Conservation (phyloP, 2,888 invertebrate genomes). For the Blera fallax region DNA sequence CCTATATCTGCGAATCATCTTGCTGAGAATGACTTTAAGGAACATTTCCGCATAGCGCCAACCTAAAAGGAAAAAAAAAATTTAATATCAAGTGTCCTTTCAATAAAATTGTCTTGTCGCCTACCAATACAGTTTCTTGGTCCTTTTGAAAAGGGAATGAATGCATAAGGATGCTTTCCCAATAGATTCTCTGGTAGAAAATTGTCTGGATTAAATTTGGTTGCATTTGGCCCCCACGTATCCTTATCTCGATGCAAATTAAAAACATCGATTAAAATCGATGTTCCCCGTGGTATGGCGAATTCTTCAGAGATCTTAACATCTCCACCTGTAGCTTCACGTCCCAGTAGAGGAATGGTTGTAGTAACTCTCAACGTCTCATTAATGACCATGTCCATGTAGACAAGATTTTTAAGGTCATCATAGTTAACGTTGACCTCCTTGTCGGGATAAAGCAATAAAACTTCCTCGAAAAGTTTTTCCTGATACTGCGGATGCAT, state of each 20-base stretch:
- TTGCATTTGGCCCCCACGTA: conserved; percentile 75
- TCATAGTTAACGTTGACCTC: conserved; percentile 58
- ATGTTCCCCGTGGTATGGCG: conserved; percentile 72
- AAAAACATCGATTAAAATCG: conserved; percentile 74
- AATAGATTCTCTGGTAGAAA: conserved; percentile 74
- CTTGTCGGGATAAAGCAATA: conserved; percentile 48
- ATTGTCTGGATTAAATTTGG: conserved; percentile 76
- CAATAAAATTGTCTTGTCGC: background rate
- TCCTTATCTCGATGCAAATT: conserved; percentile 75
- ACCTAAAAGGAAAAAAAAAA: conserved; percentile 59
- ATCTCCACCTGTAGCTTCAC: conserved; percentile 63
- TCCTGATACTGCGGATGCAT: conserved; percentile 75
- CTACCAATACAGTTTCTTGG: conserved; percentile 75
- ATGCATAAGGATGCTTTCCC: conserved; percentile 75
- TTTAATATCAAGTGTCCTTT: background rate
- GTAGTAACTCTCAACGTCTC: conserved; percentile 75
- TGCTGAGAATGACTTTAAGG: conserved; percentile 73
- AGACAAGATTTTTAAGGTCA: conserved; percentile 71
- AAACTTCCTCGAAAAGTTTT: conserved; percentile 74
- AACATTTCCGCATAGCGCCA: conserved; percentile 75
- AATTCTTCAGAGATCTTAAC: conserved; percentile 47
- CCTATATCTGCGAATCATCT: conserved; percentile 73
- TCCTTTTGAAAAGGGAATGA: conserved; percentile 76
- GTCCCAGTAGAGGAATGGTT: conserved; percentile 74
- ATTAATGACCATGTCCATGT: conserved; percentile 75